phyloP scores from a whole-genome alignment of 2,888 invertebrate species.

The Brenthis hecate region DNA sequence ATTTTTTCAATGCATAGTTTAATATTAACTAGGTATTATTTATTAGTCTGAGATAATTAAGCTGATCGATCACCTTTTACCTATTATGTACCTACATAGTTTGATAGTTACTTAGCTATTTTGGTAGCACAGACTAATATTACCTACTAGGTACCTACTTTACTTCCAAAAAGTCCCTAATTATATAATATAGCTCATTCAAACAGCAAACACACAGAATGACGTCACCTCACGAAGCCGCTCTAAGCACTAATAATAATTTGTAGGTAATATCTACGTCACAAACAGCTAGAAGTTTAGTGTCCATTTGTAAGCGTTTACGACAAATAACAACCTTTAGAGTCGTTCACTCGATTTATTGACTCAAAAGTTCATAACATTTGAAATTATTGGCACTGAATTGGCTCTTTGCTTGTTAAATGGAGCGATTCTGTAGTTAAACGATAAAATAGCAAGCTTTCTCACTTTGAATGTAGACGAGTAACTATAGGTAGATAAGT shows the following conservation, averaged over 20 bases:
- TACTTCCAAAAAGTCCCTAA: no score
- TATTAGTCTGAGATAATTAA: no score
- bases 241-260: conserved; percentile 43
- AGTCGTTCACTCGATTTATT: conserved; percentile 58
- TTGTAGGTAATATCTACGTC: conserved; percentile 43
- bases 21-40: no score
- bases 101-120: no score
- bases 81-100: no score
- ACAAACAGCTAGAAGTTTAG: conserved; percentile 51
- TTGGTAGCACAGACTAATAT: no score
- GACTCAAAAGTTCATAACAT: conserved; percentile 63
- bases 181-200: neutral
- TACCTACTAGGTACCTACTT: no score
- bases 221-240: conserved; percentile 25
- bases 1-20: no score
- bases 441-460: conserved; percentile 11
- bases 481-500: no score
- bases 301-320: conserved; percentile 65
- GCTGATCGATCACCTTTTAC: no score
- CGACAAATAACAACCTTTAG: conserved; percentile 56
- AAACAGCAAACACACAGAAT: conserved; percentile 12
- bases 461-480: neutral
- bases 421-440: conserved; percentile 14
- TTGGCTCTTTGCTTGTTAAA: conserved; percentile 42
- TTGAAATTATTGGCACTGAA: conserved; percentile 42